phyloP scores from a whole-genome alignment of 2,888 invertebrate genomes.

The Diogma glabrata region DNA sequence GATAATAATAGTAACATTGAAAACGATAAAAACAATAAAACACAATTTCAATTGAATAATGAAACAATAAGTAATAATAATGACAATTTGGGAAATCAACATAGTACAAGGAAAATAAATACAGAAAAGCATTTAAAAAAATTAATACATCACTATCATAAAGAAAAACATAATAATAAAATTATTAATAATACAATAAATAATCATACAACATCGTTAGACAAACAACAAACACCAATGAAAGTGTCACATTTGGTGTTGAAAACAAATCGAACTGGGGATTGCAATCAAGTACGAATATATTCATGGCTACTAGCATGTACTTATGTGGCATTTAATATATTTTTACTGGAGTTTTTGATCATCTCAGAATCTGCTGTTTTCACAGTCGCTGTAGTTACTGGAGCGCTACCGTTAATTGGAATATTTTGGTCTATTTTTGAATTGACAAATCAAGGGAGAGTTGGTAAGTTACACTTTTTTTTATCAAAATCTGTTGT shows the following conservation, averaged over 20 bases:
- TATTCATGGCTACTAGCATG: conserved; percentile 41
- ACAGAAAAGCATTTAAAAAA: conserved; percentile 9
- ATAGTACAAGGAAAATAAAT: conserved; percentile 8
- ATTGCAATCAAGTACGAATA: conserved; percentile 22
- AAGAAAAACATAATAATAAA: conserved; percentile 2
- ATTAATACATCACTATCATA: neutral
- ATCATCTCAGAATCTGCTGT: conserved; percentile 45
- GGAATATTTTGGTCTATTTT: conserved; percentile 48
- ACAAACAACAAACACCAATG: conserved; percentile 10
- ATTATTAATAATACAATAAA: conserved; percentile 8
- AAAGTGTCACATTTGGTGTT: conserved; percentile 10
- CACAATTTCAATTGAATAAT: neutral
- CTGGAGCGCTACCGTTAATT: conserved; percentile 41
- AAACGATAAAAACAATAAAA: neutral
- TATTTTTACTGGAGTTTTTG: conserved; percentile 40
- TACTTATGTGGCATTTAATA: conserved; percentile 38
- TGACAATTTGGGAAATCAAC: conserved; percentile 11
- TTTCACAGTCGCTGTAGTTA: conserved; percentile 42
- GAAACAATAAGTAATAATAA: conserved; percentile 15
- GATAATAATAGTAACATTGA: neutral
- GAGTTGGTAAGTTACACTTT: conserved; percentile 29
- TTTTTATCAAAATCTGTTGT: too few relatives aligned
- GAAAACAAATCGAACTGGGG: conserved; percentile 18
- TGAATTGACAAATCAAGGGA: conserved; percentile 35
- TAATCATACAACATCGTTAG: conserved; percentile 6